Evolutionary conservation across 1,140 invertebrate species (phyloP), one percentile per base, ranked within the genome.

Genomic region (Cryptotermes secundus): DNA sequence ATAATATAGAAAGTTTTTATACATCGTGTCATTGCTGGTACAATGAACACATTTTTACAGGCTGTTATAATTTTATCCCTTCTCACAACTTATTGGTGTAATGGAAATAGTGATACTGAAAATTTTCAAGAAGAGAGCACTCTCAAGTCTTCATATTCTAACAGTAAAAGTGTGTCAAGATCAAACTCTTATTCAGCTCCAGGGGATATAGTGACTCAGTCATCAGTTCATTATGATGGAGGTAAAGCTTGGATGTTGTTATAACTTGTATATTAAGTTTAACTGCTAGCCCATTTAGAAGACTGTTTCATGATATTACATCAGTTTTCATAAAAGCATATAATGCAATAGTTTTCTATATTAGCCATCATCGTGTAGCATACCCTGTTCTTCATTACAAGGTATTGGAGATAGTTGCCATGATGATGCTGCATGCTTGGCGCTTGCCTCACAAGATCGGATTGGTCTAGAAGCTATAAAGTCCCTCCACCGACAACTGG

Each of bases 381-480:
- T 65, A 31, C 24, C 19, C 16, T 72, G 16, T n/a, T 79, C 14
- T 86, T 53, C 82, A 12, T 79, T 85, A 85, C 85, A 86, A 86
- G 79, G 86, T 90, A 89, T 88, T 86, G 87, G 88, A 83, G 91
- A 92, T 84, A 89, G 89, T 84, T 92, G 92, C 88, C 92, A 92
- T 85, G 88, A 88, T 82, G 95, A 96, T 87, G 89, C 95, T 83
- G 92, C 93, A 84, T 96, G 96, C 88, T 92, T 95, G 79, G 92
- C 92, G 81, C 92, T 94, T 89, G 93, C 92, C 87, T 91, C 93
- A 83, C 94, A 94, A 87, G 97, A 98, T 91, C 93, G 93, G 86
- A 91, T 95, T 34, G 96, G 96, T 49, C 93, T 97, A 88, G 96
- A 98, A 88, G 97, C 97, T 45, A 98, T 99, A 87, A 93, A 93